Evolutionary conservation across 2,888 invertebrate species (phyloP).

Genomic region (Schizaphis graminum): DNA sequence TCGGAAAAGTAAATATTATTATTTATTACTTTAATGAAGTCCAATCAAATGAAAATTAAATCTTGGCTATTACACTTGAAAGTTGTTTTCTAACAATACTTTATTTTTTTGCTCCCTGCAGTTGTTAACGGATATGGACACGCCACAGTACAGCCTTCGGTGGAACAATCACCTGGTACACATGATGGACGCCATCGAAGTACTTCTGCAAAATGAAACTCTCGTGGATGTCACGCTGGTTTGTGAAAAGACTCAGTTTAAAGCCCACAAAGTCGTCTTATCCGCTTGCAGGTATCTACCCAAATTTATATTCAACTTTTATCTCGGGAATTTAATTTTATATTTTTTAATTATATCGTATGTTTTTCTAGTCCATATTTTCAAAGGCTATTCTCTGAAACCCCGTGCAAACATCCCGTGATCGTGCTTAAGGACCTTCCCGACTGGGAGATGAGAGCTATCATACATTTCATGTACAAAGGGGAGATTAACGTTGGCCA

Average conservation of each 20-base stretch:
- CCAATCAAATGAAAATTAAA: neutral
- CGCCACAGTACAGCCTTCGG: constrained; percentile 90
- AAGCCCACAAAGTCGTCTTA: constrained; percentile 92
- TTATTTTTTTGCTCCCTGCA: neutral
- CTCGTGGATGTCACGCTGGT: constrained; percentile 92
- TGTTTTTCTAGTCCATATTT: constrained; percentile 84
- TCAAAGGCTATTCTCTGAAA: constrained; percentile 88
- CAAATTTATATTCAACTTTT: neutral
- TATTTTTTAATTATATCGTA: constrained; percentile 29
- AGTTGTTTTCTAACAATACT: neutral
- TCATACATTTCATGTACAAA: constrained; percentile 94
- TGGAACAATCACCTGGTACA: constrained; percentile 96
- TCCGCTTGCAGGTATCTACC: constrained; percentile 78
- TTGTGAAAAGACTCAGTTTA: constrained; percentile 86
- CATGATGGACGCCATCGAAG: constrained; percentile 88
- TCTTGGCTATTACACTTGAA: neutral
- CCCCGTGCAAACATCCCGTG: constrained; percentile 93
- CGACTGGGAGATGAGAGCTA: constrained; percentile 89
- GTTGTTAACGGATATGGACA: constrained; percentile 70
- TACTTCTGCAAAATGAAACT: constrained; percentile 87
- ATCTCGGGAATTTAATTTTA: neutral
- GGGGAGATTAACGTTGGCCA: constrained; percentile 91
- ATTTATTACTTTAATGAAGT: neutral
- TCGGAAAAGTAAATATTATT: neutral
- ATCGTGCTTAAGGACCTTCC: constrained; percentile 92